These are phyloP conservation scores for Hydrochoerus hydrochaeris DNA, from an alignment of 2,113 vertebrate genomes.

Conservation along the genomic window DNA sequence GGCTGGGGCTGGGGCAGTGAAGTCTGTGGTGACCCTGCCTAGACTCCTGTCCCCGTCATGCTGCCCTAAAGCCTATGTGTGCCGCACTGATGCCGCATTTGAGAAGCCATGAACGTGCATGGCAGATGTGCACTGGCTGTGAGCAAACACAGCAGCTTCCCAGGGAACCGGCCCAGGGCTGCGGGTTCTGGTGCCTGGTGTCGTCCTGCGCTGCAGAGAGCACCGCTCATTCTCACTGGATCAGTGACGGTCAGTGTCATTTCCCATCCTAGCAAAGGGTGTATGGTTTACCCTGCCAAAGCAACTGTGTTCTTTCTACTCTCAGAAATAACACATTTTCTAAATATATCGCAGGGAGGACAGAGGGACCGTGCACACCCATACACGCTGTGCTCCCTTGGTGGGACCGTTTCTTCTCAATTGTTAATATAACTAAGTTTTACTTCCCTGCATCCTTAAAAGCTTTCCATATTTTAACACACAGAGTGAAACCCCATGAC, in stretches of 20 bases:
- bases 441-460: not conserved
- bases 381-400: rapidly evolving
- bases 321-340: not conserved
- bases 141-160: not conserved
- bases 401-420: not conserved
- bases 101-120: not conserved
- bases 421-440: not conserved
- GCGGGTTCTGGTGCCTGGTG: not conserved
- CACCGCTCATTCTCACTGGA: not conserved
- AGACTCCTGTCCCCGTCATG: not conserved
- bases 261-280: not conserved
- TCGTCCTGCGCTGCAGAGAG: too few species aligned
- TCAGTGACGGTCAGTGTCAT: not conserved
- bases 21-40: not conserved
- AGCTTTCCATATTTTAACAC: not conserved
- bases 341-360: not conserved
- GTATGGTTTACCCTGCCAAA: not conserved
- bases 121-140: rapidly evolving
- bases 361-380: rapidly evolving
- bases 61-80: not conserved
- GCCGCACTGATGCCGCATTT: not conserved
- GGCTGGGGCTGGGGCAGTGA: not conserved
- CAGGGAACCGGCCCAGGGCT: not conserved
- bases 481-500: not conserved
- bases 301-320: not conserved